phyloP scores from a whole-genome alignment of 1,140 invertebrate species.

The Thrips palmi region DNA sequence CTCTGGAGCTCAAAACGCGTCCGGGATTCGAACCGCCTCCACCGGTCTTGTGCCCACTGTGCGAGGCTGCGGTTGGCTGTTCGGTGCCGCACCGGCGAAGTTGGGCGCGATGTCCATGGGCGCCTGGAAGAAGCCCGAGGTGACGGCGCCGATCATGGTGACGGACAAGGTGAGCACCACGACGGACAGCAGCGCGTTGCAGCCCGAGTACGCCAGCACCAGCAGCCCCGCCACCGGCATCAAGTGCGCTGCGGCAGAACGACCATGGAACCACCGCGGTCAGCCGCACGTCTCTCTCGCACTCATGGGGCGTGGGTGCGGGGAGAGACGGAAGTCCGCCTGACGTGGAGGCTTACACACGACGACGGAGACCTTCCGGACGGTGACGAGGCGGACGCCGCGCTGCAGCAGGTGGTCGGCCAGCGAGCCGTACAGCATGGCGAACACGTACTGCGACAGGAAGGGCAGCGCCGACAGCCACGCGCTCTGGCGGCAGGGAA shows the following conservation, averaged over 20 bases:
- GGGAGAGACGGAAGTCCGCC: no score
- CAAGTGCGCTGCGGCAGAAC: conserved; percentile 14
- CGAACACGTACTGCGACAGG: conserved; percentile 14
- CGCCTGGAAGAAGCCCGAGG: conserved; percentile 29
- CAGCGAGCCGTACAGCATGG: conserved; percentile 12
- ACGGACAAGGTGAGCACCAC: conserved; percentile 23
- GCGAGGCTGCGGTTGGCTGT: no score
- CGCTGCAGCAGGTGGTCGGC: conserved; percentile 12
- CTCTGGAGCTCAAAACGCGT: no score
- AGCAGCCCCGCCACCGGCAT: conserved; percentile 18
- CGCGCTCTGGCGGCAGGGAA: conserved; percentile 15
- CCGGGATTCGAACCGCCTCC: no score
- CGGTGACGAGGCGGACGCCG: conserved; percentile 4
- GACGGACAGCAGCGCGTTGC: conserved; percentile 17
- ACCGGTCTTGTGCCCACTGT: no score
- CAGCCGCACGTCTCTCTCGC: no score
- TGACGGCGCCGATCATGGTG: conserved; percentile 29
- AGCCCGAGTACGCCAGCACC: conserved; percentile 17
- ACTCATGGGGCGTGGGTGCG: no score
- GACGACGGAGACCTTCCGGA: conserved; percentile 14
- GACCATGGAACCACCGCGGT: no score
- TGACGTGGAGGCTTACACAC: conserved; percentile 14
- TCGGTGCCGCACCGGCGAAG: conserved; percentile 27
- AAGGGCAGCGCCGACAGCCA: conserved; percentile 14
- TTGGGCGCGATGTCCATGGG: conserved; percentile 32